These are phyloP conservation scores for Eupithecia dodoneata DNA, from an alignment of 2,888 invertebrate genomes.

Conservation along the genomic window DNA sequence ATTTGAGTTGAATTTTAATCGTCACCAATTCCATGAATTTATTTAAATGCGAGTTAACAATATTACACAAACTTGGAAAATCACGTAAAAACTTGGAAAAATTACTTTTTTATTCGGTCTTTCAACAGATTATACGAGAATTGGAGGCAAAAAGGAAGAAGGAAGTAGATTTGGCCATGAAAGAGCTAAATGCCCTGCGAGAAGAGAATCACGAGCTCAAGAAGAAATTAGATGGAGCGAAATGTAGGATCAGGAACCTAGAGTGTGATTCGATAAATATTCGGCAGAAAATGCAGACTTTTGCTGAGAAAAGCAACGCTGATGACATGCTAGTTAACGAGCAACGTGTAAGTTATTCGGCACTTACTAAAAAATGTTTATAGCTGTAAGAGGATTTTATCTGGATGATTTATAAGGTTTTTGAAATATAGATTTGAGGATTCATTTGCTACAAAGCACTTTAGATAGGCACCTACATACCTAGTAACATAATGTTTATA, in stretches of 20 bases:
- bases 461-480: background rate
- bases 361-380: background rate
- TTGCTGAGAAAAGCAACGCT: slow-evolving; percentile 86
- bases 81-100: too few relatives aligned
- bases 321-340: slow-evolving; percentile 86
- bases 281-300: slow-evolving; percentile 84
- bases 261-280: slow-evolving; percentile 85
- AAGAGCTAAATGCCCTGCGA: slow-evolving; percentile 83
- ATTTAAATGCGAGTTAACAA: background rate
- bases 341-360: slow-evolving; percentile 79
- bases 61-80: background rate
- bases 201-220: slow-evolving; percentile 84
- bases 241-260: slow-evolving; percentile 87
- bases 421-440: background rate
- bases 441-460: too few relatives aligned
- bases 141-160: slow-evolving; percentile 82
- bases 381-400: background rate
- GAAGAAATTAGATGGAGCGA: slow-evolving; percentile 86
- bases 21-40: background rate
- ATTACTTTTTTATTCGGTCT: background rate
- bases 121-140: slow-evolving; percentile 73
- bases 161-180: slow-evolving; percentile 84
- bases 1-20: background rate
- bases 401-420: background rate
- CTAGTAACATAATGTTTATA: too few relatives aligned